phyloP scores from a whole-genome alignment of 2,888 invertebrate genomes.

The Cryptus armator region DNA sequence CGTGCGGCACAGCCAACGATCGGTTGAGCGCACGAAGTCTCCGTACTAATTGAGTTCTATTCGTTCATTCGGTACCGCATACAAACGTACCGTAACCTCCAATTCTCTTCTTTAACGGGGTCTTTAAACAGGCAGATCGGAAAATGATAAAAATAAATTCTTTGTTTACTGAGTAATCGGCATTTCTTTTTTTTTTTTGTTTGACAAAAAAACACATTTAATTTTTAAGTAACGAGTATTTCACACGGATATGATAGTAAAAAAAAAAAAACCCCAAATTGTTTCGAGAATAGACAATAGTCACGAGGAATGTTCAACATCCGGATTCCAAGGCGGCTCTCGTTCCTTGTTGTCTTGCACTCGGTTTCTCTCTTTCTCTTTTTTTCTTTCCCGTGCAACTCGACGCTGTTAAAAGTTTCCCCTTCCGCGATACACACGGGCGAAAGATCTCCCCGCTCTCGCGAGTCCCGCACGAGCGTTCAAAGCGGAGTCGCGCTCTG shows the following conservation, averaged over 20 bases:
- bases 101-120: background rate
- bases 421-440: background rate
- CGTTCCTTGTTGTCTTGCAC: constrained; percentile 21
- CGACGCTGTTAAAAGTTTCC: constrained; percentile 11
- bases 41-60: constrained; percentile 23
- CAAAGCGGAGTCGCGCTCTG: constrained; percentile 13
- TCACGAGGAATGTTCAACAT: constrained; percentile 34
- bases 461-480: constrained; percentile 9
- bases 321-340: constrained; percentile 48
- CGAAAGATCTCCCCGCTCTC: background rate
- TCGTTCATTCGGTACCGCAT: background rate
- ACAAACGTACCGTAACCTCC: background rate
- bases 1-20: background rate
- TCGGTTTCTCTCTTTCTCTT: constrained; percentile 5
- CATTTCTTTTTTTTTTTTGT: no score
- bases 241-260: background rate
- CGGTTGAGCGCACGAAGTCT: background rate
- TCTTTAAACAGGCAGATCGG: background rate
- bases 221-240: background rate
- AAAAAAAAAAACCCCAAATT: background rate
- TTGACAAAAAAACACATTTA: background rate
- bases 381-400: constrained; percentile 9
- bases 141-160: background rate
- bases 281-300: constrained; percentile 24
- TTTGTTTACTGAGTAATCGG: background rate